phyloP scores from a whole-genome alignment of 2,888 invertebrate genomes.

The Acanthococcus lagerstroemiae region DNA sequence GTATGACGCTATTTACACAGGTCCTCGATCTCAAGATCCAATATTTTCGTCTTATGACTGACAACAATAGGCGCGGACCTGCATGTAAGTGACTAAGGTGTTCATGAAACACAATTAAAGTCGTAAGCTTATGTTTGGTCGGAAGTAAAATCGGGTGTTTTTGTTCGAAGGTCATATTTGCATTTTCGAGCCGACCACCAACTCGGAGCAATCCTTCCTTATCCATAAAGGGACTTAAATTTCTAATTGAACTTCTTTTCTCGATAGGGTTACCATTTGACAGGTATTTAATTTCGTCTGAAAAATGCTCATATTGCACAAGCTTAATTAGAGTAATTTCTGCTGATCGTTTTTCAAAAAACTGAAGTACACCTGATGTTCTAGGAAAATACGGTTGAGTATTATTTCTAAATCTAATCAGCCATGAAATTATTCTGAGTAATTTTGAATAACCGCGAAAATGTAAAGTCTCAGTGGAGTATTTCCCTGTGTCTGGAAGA shows the following conservation, averaged over 20 bases:
- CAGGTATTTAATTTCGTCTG: background rate
- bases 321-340: background rate
- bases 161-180: background rate
- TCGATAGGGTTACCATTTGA: background rate
- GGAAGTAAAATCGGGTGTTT: background rate
- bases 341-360: background rate
- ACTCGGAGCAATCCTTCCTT: background rate
- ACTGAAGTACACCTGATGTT: background rate
- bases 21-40: background rate
- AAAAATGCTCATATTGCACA: background rate
- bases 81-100: background rate
- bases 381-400: background rate
- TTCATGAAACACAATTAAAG: background rate
- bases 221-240: background rate
- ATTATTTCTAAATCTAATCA: background rate
- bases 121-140: background rate
- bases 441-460: background rate
- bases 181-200: background rate
- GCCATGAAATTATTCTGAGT: background rate
- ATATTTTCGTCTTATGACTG: background rate
- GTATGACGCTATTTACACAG: background rate
- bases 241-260: background rate
- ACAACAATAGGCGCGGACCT: background rate
- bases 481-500: background rate
- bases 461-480: background rate